Conservation (phyloP, 2,113 vertebrate species). For the Cepphus grylle region DNA sequence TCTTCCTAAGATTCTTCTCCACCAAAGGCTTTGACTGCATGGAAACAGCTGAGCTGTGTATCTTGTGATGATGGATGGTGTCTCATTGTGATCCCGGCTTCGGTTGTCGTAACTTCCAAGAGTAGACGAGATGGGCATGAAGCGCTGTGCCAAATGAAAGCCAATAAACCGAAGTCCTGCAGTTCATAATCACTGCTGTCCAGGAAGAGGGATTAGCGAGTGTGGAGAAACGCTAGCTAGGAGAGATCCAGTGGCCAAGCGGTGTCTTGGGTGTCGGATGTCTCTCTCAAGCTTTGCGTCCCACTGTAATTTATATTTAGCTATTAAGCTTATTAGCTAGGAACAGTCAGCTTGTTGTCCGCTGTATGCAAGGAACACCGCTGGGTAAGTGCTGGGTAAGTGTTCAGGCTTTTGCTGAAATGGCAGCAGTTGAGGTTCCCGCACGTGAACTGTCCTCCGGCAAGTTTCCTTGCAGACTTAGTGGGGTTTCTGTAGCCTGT, state of each 20-base stretch:
- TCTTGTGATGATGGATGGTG: not conserved
- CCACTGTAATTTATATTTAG: constrained; percentile 47
- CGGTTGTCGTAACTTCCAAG: not conserved
- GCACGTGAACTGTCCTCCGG: not conserved
- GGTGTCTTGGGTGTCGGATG: not conserved
- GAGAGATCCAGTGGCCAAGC: not conserved
- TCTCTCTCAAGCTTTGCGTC: constrained; percentile 16
- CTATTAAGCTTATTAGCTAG: not conserved
- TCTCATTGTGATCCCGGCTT: not conserved
- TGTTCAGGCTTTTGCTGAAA: not conserved
- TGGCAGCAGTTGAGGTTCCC: not conserved
- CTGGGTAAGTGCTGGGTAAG: not conserved
- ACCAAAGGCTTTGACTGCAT: not conserved
- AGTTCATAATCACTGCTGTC: not conserved
- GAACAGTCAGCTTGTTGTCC: not conserved
- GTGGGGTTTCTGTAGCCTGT: not conserved
- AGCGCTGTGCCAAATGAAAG: not conserved
- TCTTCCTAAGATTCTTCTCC: not conserved
- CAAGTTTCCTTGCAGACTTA: not conserved
- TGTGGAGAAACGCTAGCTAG: not conserved
- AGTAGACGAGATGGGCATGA: not conserved
- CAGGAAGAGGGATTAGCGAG: constrained; percentile 44
- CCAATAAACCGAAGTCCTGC: not conserved
- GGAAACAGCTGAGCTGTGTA: constrained; percentile 14
- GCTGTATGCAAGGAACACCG: not conserved